These are phyloP conservation scores for Gadopsis bispinosus DNA, from an alignment of 2,797 vertebrate species.

Conservation along the genomic window DNA sequence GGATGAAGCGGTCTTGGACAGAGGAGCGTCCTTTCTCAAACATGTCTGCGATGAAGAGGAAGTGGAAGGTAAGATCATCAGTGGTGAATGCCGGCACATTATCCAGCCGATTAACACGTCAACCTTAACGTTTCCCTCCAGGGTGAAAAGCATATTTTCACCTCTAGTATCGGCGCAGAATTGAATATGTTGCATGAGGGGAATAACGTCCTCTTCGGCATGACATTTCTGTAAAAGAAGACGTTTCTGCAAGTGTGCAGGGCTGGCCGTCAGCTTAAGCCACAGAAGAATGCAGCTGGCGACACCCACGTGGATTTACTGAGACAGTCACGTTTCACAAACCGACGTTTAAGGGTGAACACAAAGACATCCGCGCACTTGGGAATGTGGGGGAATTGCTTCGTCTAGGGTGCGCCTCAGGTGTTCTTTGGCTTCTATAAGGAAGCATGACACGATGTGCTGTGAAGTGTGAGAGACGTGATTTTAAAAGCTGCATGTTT, in stretches of 20 bases:
- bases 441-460: neutral
- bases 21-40: slow-evolving; percentile 96
- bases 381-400: neutral
- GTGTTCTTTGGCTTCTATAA: slow-evolving; percentile 5
- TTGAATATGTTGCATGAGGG: neutral
- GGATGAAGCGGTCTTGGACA: slow-evolving; percentile 97
- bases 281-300: slow-evolving; percentile 37
- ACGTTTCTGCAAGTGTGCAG: slow-evolving; percentile 16
- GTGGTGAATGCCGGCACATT: neutral
- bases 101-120: neutral
- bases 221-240: slow-evolving; percentile 24
- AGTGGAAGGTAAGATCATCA: slow-evolving; percentile 91
- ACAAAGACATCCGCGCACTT: slow-evolving; percentile 28
- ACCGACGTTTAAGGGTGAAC: slow-evolving; percentile 33
- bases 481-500: slow-evolving; percentile 22
- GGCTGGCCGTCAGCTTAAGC: slow-evolving; percentile 20
- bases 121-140: neutral
- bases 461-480: slow-evolving; percentile 2
- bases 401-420: neutral
- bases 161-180: neutral
- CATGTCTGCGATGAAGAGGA: slow-evolving; percentile 97
- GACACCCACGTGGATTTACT: slow-evolving; percentile 38
- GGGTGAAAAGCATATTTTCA: neutral
- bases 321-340: slow-evolving; percentile 45
- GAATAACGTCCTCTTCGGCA: neutral